Conservation (phyloP, 2,888 invertebrate genomes). For the Drosophila sordidula region DNA sequence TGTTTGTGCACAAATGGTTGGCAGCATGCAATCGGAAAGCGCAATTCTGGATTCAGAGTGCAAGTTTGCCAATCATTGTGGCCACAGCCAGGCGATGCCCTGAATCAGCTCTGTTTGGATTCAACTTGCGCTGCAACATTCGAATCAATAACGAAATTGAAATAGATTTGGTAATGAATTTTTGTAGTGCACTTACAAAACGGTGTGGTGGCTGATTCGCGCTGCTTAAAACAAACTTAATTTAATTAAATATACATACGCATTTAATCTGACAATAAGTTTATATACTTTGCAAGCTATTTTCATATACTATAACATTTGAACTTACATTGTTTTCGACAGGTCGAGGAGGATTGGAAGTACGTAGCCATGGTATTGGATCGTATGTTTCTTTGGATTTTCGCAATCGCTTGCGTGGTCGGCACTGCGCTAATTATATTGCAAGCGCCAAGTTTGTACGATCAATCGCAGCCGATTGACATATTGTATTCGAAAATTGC, state of each 20-base stretch:
- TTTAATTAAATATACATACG: constrained; percentile 7
- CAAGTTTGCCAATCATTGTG: constrained; percentile 48
- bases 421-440: constrained; percentile 95
- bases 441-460: constrained; percentile 96
- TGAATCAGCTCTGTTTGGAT: constrained; percentile 42
- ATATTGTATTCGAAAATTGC: constrained; percentile 96
- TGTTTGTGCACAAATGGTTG: constrained; percentile 70
- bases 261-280: too few species aligned
- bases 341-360: constrained; percentile 99
- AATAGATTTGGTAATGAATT: constrained; percentile 46
- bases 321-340: constrained; percentile 39
- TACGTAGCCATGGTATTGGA: constrained; percentile 98
- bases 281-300: too few species aligned
- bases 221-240: not conserved
- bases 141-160: constrained; percentile 47
- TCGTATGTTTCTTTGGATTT: constrained; percentile 97
- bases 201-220: not conserved
- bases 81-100: constrained; percentile 35
- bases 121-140: constrained; percentile 17
- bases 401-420: constrained; percentile 96
- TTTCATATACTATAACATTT: not conserved
- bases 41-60: constrained; percentile 40
- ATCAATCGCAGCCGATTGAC: constrained; percentile 95
- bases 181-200: not conserved
- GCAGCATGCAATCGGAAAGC: constrained; percentile 56